Percentiles rank a stretch among this genome's conserved stretches.
Evolutionary conservation across 2,888 invertebrate species (phyloP).

Genomic region (Papilio gigon): DNA sequence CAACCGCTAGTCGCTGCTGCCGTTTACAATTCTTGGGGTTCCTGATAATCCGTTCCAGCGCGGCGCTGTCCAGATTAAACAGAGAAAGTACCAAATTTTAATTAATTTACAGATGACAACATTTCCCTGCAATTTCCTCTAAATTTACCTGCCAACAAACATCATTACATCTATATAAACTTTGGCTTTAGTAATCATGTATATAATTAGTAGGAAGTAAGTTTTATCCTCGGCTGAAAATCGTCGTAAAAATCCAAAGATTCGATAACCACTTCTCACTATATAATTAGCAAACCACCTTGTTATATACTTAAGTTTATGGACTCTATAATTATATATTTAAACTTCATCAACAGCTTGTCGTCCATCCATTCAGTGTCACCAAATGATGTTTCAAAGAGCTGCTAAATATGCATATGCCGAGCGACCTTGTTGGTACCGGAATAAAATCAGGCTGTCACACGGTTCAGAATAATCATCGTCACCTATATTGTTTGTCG

Average conservation of each 20-base stretch:
- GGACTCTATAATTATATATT: neutral
- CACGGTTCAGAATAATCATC: slow-evolving; percentile 19
- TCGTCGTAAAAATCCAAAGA: neutral
- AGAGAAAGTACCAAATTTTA: too few relatives aligned
- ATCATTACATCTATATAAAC: too few relatives aligned
- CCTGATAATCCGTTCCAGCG: too few relatives aligned
- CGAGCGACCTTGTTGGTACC: neutral
- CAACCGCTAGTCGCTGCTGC: too few relatives aligned
- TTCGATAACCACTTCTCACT: neutral
- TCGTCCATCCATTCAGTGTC: neutral
- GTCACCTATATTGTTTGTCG: slow-evolving; percentile 44
- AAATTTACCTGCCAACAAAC: too few relatives aligned
- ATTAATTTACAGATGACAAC: too few relatives aligned
- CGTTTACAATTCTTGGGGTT: too few relatives aligned
- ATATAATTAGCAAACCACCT: neutral
- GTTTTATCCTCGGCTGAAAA: too few relatives aligned
- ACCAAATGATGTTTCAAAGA: neutral
- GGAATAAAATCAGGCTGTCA: slow-evolving; percentile 6
- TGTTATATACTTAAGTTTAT: neutral
- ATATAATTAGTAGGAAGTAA: too few relatives aligned
- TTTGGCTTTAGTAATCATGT: too few relatives aligned
- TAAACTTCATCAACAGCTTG: neutral
- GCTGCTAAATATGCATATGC: slow-evolving; percentile 18
- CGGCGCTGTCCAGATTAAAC: too few relatives aligned
- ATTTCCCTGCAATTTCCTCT: too few relatives aligned